These are phyloP conservation scores for Arbacia lixula DNA, from an alignment of 53 echinoderm and acorn worm species.

Conservation along the genomic window DNA sequence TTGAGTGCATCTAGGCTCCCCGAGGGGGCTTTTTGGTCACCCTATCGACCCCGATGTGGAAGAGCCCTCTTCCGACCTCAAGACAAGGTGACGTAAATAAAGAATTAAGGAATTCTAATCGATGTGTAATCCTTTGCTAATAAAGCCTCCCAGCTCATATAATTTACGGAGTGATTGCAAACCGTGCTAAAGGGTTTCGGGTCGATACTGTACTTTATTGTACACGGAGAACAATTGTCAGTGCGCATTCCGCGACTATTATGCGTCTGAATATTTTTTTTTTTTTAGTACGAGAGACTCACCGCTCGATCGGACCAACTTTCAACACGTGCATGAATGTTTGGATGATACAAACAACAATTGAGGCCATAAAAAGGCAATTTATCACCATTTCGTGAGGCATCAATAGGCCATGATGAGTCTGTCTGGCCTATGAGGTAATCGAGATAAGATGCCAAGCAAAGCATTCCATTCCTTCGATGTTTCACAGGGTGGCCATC, in stretches of 20 bases:
- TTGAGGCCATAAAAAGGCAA: conserved; percentile 22
- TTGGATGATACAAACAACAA: conserved; percentile 24
- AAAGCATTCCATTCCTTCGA: too few relatives aligned
- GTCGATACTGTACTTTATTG: background rate
- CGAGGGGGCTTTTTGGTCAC: background rate
- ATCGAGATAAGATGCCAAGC: too few relatives aligned
- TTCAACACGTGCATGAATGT: conserved; percentile 2
- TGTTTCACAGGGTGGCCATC: too few relatives aligned
- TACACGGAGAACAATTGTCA: background rate
- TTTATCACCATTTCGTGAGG: background rate
- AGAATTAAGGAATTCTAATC: conserved; percentile 18
- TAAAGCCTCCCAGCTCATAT: conserved; percentile 1
- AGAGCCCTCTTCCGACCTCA: background rate
- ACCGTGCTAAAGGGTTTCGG: background rate
- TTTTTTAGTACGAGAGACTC: background rate
- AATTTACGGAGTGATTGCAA: conserved; percentile 17
- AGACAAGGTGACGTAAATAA: conserved; percentile 28
- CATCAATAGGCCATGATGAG: background rate
- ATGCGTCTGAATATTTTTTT: background rate
- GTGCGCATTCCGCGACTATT: conserved; percentile 21
- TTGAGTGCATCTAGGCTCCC: background rate
- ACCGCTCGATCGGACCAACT: background rate
- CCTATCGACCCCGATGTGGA: background rate
- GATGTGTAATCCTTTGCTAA: conserved; percentile 10
- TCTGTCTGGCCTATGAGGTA: too few relatives aligned